Evolutionary conservation across 1,140 invertebrate genomes (phyloP).

Genomic region (Pogonus chalceus): DNA sequence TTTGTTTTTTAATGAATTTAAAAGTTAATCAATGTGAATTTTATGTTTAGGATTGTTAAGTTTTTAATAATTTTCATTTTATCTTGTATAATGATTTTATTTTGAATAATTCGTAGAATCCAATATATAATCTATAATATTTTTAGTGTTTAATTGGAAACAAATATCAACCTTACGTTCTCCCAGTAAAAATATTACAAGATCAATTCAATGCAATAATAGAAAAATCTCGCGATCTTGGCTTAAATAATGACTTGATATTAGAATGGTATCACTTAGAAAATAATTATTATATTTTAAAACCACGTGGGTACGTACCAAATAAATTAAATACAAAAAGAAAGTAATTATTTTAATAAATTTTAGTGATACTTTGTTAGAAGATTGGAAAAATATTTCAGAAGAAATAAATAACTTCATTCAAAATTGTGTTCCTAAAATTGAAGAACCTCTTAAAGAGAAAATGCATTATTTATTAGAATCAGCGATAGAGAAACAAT

Average conservation of each 20-base stretch:
- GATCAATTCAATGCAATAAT: constrained; percentile 31
- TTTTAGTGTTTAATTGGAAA: constrained; percentile 35
- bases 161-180: constrained; percentile 33
- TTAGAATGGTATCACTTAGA: constrained; percentile 29
- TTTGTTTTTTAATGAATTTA: too few relatives aligned
- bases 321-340: too few relatives aligned
- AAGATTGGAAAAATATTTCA: constrained; percentile 23
- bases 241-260: constrained; percentile 26
- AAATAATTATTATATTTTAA: constrained; percentile 22
- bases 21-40: too few relatives aligned
- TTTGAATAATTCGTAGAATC: too few relatives aligned
- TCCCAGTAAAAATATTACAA: constrained; percentile 31
- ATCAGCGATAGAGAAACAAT: constrained; percentile 35
- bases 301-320: constrained; percentile 22
- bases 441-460: constrained; percentile 18
- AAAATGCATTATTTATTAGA: constrained; percentile 24
- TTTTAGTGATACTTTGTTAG: constrained; percentile 7
- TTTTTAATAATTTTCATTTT: too few relatives aligned
- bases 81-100: too few relatives aligned
- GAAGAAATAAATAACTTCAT: constrained; percentile 20
- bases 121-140: too few relatives aligned
- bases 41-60: too few relatives aligned
- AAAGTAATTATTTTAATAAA: background rate
- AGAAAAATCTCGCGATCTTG: constrained; percentile 16
- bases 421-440: constrained; percentile 18